phyloP scores from a whole-genome alignment of 53 echinoderm and acorn worm species.

The Luidia sarsii region DNA sequence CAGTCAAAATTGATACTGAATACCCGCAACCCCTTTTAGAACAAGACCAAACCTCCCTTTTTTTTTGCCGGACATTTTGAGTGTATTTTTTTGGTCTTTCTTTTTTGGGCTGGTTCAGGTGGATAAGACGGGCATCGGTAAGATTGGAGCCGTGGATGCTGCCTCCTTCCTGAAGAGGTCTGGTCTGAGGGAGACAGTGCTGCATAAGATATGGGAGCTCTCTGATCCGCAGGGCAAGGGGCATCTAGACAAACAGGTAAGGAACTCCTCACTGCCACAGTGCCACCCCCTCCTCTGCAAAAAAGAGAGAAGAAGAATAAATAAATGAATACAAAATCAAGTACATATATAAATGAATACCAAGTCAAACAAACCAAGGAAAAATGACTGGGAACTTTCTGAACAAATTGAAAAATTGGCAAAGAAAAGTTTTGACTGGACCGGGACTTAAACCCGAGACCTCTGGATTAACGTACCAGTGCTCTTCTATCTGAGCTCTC shows the following conservation, averaged over 20 bases:
- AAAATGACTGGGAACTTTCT: too few species aligned
- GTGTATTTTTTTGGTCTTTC: too few species aligned
- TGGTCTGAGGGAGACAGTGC: constrained; percentile 84
- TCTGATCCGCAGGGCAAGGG: constrained; percentile 90
- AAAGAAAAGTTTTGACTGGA: too few species aligned
- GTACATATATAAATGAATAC: background rate
- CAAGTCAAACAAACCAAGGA: too few species aligned
- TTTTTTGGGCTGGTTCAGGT: constrained; percentile 43
- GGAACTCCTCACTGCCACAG: background rate
- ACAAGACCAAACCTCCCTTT: too few species aligned
- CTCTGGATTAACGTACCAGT: too few species aligned
- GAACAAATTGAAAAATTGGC: too few species aligned
- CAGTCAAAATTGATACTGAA: too few species aligned
- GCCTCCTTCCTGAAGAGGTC: constrained; percentile 92
- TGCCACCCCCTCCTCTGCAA: background rate
- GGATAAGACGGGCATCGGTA: constrained; percentile 82
- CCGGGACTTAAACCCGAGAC: too few species aligned
- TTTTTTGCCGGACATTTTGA: too few species aligned
- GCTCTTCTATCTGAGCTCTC: background rate
- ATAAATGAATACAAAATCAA: background rate
- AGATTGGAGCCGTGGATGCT: constrained; percentile 89
- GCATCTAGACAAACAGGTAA: constrained; percentile 92
- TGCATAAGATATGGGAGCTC: constrained; percentile 97
- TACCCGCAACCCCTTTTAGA: too few species aligned
- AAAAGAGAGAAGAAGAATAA: background rate